These are phyloP conservation scores for Myiotriccus ornatus DNA, from an alignment of 2,797 vertebrate species.

Conservation along the genomic window DNA sequence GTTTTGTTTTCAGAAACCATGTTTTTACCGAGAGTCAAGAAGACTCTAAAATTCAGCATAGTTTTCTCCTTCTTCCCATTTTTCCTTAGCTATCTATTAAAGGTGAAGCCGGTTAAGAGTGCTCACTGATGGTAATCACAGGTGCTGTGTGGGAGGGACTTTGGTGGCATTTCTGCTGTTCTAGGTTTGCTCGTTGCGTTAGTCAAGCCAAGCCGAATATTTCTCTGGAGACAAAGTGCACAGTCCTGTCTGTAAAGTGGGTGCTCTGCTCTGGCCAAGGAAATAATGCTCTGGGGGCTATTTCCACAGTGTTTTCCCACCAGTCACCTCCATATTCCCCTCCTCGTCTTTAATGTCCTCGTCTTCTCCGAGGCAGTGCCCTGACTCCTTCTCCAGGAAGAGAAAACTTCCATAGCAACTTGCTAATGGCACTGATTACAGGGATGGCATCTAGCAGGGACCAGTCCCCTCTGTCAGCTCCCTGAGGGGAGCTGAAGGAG, in stretches of 20 bases:
- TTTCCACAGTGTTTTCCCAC: neutral
- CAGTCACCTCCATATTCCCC: neutral
- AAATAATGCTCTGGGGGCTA: neutral
- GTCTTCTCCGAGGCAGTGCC: neutral
- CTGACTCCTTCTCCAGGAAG: neutral
- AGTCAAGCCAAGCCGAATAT: neutral
- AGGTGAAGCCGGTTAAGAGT: constrained; percentile 4
- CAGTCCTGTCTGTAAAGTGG: neutral
- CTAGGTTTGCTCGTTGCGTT: neutral
- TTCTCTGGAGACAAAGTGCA: neutral
- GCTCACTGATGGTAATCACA: neutral
- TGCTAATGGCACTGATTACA: neutral
- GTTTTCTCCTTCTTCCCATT: neutral
- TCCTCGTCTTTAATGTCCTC: neutral
- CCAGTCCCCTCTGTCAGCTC: neutral
- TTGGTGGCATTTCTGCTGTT: constrained; percentile 17
- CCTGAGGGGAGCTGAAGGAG: neutral
- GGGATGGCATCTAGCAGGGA: neutral
- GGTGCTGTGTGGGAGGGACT: neutral
- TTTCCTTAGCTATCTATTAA: neutral
- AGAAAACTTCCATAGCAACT: neutral
- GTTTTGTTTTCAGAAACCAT: neutral
- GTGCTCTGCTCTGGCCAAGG: neutral
- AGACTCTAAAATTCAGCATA: neutral
- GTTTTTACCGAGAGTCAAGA: neutral